Base-by-base conservation (phyloP, 2,113 vertebrate genomes). In the Damaliscus lunatus region DNA sequence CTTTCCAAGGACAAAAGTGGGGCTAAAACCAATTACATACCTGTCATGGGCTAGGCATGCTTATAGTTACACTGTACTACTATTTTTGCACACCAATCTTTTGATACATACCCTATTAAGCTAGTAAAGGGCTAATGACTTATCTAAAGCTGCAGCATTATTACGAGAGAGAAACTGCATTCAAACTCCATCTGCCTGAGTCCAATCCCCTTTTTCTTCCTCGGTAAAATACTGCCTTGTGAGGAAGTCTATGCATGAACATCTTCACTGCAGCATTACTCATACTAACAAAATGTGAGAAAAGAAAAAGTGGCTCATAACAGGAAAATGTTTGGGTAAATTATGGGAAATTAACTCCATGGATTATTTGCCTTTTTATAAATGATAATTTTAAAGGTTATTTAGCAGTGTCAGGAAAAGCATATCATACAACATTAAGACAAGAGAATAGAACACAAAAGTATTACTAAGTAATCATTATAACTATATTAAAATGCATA, bases 351-450 rank as follows among this genome's bases (percentile, higher is more conserved):
- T 96, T 90, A 95, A 91, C 81, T 53, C 19, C n/a, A 43, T 52
- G 36, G 53, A 74, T 97, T 92, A 95, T 92, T 83, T 97, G 91
- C 33, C 50, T 91, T 31, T 23, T 92, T 92, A 90, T 53, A 94
- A 97, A 84, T 57, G 87, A 96, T 48, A 8, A 88, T 97, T 94
- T 81, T 86, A 95, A 95, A 92, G 85, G 95, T 91, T 95, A 90
- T 96, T 97, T 95, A 67, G 59, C 60, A 67, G 60, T 84, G 77
- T 74, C 29, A 6, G 43, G 82, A 48, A 97, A 64, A 77, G 4
- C n/a, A 17, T 78, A 89, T 55, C n/a, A 57, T 57, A 46, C 40
- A 92, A 84, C n/a, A 90, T 91, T 91, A 60, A 80, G 29, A 94
- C 46, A 91, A 90, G 67, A 88, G 29, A 91, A 85, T 0, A 82